Percentiles rank a stretch among this genome's conserved stretches.
These are phyloP conservation scores for Halocaridina rubra DNA, from an alignment of 2,888 invertebrate species.

Conservation along the genomic window DNA sequence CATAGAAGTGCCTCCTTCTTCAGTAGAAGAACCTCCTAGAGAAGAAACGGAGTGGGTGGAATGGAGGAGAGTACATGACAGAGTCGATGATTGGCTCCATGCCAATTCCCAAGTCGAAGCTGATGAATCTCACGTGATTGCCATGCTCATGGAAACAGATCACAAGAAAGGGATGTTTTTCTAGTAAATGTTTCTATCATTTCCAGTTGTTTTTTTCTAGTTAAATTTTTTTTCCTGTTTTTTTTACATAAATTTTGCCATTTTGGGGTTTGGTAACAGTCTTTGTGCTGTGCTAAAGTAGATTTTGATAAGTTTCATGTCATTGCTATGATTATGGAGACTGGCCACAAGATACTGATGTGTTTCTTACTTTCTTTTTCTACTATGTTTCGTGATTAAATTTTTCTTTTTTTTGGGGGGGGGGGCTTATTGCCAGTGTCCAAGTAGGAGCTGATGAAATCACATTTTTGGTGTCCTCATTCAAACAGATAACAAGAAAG, in stretches of 20 bases:
- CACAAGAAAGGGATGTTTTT: constrained; percentile 17
- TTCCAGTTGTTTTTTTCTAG: not conserved
- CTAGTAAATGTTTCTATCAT: not conserved
- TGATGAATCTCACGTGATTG: constrained; percentile 34
- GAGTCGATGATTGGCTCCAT: constrained; percentile 32
- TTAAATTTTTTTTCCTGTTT: not conserved
- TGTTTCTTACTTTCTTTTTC: too few relatives aligned
- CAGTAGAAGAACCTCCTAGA: not conserved
- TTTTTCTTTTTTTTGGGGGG: too few relatives aligned
- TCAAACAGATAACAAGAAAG: too few relatives aligned
- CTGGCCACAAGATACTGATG: too few relatives aligned
- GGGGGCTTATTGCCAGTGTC: too few relatives aligned
- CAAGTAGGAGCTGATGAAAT: too few relatives aligned
- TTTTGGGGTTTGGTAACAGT: not conserved
- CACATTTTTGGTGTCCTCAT: too few relatives aligned
- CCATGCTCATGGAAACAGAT: constrained; percentile 30
- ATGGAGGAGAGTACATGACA: constrained; percentile 36
- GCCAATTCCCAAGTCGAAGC: constrained; percentile 27
- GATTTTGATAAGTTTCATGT: too few relatives aligned
- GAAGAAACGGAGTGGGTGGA: constrained; percentile 37
- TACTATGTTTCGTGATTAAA: too few relatives aligned
- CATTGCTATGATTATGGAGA: too few relatives aligned
- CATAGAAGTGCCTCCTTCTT: not conserved
- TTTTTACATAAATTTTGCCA: not conserved
- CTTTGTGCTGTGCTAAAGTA: not conserved